phyloP scores from a whole-genome alignment of 2,113 vertebrate species.

The Spea bombifrons region DNA sequence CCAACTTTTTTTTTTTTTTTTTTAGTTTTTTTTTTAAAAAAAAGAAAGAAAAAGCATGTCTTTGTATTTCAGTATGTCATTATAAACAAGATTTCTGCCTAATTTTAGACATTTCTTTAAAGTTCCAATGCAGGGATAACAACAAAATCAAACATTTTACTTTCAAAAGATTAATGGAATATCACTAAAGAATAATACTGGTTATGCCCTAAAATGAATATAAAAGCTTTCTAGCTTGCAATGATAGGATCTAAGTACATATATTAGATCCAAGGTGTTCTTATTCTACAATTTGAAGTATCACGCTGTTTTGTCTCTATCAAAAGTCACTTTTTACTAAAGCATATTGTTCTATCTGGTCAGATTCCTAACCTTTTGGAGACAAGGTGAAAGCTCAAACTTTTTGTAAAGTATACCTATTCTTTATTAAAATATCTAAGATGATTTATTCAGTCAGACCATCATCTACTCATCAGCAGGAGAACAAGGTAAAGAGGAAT shows the following conservation, averaged over 20 bases:
- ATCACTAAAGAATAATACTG: constrained; percentile 47
- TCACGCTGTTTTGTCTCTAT: constrained; percentile 36
- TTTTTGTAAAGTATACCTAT: constrained; percentile 60
- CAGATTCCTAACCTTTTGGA: constrained; percentile 63
- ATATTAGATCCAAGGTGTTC: constrained; percentile 46
- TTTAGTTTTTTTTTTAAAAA: constrained; percentile 14
- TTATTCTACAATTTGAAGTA: constrained; percentile 51
- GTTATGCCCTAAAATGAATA: constrained; percentile 47
- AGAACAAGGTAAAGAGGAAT: constrained; percentile 68
- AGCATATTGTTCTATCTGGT: constrained; percentile 59
- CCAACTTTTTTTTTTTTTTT: constrained; percentile 24
- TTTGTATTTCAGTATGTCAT: constrained; percentile 34
- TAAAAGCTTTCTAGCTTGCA: constrained; percentile 51
- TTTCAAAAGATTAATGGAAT: constrained; percentile 42
- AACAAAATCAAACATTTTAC: constrained; percentile 45
- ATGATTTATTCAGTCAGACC: constrained; percentile 72
- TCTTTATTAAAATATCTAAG: constrained; percentile 69
- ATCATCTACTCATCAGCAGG: constrained; percentile 70
- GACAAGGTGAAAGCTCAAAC: constrained; percentile 68
- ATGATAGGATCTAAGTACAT: constrained; percentile 54
- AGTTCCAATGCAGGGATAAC: constrained; percentile 34
- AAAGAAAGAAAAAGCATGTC: constrained; percentile 3
- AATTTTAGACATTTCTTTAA: constrained; percentile 40
- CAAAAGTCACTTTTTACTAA: constrained; percentile 50
- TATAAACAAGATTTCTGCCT: constrained; percentile 39